These are phyloP conservation scores for Cheiracanthium punctorium DNA, from an alignment of 2,888 invertebrate genomes.

Conservation along the genomic window DNA sequence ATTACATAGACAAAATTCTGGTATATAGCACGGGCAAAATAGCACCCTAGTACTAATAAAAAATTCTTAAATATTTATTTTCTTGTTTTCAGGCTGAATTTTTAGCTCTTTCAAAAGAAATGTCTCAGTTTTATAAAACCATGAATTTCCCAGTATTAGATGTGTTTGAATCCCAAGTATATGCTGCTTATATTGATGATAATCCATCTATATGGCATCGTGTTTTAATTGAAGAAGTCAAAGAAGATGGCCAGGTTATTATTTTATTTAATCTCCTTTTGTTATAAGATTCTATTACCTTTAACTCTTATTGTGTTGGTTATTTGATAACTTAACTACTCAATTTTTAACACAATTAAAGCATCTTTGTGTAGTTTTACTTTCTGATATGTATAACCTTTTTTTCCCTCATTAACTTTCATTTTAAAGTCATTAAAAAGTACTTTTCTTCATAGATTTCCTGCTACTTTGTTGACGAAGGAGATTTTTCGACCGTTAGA, in stretches of 20 bases:
- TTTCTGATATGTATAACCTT: not conserved
- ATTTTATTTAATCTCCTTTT: not conserved
- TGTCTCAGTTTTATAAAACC: constrained; percentile 77
- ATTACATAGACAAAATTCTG: too few relatives aligned
- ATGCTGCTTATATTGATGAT: constrained; percentile 75
- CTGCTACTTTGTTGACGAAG: constrained; percentile 86
- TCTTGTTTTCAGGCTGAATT: constrained; percentile 75
- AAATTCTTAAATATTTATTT: constrained; percentile 4
- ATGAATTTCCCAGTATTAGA: constrained; percentile 58
- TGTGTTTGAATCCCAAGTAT: constrained; percentile 77
- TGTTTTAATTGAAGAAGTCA: constrained; percentile 76
- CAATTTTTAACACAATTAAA: too few relatives aligned
- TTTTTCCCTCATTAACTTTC: not conserved
- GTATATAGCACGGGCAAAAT: too few relatives aligned
- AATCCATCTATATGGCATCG: constrained; percentile 78
- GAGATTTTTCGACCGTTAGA: constrained; percentile 81
- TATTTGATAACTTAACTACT: too few relatives aligned
- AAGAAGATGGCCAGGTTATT: constrained; percentile 9
- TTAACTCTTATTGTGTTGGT: not conserved
- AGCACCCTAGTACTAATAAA: too few relatives aligned
- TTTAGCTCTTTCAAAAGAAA: constrained; percentile 75
- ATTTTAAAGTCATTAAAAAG: not conserved
- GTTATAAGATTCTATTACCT: not conserved
- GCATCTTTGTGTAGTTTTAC: too few relatives aligned
- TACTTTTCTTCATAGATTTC: constrained; percentile 76